Base-by-base conservation (phyloP, 53 echinoderm and acorn worm genomes). In the Holothuria leucospilota region DNA sequence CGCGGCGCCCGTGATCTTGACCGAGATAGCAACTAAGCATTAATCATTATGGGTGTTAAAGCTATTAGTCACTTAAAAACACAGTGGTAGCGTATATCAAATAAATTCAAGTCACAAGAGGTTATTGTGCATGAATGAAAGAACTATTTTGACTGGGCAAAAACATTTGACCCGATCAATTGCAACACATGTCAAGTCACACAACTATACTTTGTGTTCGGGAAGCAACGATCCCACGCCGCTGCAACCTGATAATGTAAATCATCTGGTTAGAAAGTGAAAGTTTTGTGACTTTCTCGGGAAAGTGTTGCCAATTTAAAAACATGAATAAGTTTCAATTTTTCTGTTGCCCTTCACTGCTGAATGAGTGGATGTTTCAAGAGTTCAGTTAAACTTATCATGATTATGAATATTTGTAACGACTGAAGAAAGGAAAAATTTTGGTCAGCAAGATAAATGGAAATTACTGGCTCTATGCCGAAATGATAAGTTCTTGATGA, bases 1-100 rank as follows among this genome's bases (percentile, higher is more conserved):
- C 39, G 52, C 75, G 75, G 75, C 75, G 75, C 27, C 75, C 75
- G 13, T 75, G 75, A 75, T 75, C 75, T 75, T 75, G 75, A 75
- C 49, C 75, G 49, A 42, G 18, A 75, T 75, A 49, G 25, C n/a
- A n/a, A n/a, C n/a, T 41, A 51, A 24, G 6, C 39, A 75, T 51
- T 75, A 51, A 49, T 75, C 51, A 38, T 7, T 24, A 75, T 16
- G 51, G 49, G 75, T 46, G 75, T 75, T 72, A 40, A 72, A 72
- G 52, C 51, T 75, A 75, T 75, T 75, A 75, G 12, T 75, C 75
- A 75, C 75, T 75, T 52, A 51, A 75, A 75, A 75, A 75, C 53
- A 75, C 25, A 24, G 25, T 52, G 25, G 49, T 25, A 26, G 75
- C 56, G 18, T 56, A 56, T 56, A 56, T 56, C 56, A 56, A 10